These are phyloP conservation scores for Cygnus atratus DNA, from an alignment of 2,113 vertebrate genomes.

Conservation along the genomic window DNA sequence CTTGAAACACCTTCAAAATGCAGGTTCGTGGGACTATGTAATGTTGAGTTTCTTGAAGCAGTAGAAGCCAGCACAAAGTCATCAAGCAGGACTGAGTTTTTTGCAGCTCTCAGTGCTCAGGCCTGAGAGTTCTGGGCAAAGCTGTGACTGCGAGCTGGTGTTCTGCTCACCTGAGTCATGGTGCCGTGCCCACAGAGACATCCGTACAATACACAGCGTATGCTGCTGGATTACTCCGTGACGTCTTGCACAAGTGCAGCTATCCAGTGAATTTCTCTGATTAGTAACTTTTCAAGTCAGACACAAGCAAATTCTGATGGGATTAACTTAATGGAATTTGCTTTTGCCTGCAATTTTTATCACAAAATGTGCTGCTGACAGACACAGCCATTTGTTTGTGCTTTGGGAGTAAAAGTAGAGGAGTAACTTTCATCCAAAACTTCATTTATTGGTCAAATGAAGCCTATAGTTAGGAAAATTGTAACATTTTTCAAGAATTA, in stretches of 20 bases:
- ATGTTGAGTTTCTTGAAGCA: background rate
- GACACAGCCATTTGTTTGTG: background rate
- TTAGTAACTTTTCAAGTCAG: background rate
- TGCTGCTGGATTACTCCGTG: background rate
- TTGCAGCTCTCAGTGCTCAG: background rate
- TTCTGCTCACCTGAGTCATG: background rate
- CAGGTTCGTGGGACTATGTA: background rate
- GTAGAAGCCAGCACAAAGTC: background rate
- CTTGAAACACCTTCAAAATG: background rate
- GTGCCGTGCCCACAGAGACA: background rate
- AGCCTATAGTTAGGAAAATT: background rate
- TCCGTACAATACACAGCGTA: fast-evolving
- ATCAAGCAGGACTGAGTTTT: background rate
- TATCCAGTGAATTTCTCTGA: background rate
- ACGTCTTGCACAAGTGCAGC: background rate
- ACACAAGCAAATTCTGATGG: background rate
- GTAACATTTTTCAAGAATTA: background rate
- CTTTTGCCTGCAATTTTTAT: background rate
- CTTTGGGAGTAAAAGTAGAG: background rate
- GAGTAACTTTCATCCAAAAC: background rate
- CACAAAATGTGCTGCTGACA: background rate
- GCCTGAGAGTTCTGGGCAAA: background rate
- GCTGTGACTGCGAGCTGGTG: background rate
- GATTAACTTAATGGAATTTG: background rate
- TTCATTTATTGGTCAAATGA: background rate